Evolutionary conservation across 2,113 vertebrate species (phyloP).

Genomic region (Globicephala melas): DNA sequence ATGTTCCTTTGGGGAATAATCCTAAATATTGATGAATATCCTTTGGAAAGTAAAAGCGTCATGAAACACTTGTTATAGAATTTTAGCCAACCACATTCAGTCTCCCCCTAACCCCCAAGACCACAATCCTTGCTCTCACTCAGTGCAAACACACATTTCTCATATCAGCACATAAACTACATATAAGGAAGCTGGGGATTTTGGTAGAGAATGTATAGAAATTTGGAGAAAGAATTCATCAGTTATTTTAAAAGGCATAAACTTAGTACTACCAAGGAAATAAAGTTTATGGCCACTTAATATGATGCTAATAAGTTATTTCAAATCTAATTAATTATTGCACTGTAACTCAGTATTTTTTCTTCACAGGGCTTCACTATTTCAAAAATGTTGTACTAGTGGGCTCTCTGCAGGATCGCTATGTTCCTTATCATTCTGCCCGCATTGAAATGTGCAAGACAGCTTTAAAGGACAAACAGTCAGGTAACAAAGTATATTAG

Average conservation of each 20-base stretch:
- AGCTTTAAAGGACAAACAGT: slow-evolving; percentile 98
- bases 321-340: slow-evolving; percentile 24
- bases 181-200: neutral
- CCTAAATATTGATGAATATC: neutral
- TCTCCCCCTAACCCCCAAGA: neutral
- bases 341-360: slow-evolving; percentile 44
- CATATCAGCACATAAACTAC: neutral
- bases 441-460: slow-evolving; percentile 99
- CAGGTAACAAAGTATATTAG: slow-evolving; percentile 84
- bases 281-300: neutral
- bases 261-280: neutral
- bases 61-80: neutral
- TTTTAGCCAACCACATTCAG: neutral
- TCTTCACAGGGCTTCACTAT: slow-evolving; percentile 91
- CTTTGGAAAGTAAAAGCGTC: neutral
- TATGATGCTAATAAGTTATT: neutral
- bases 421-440: slow-evolving; percentile 98
- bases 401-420: slow-evolving; percentile 97
- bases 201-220: neutral
- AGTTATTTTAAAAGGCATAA: neutral
- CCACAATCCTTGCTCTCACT: neutral
- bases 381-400: slow-evolving; percentile 98
- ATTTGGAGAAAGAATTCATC: neutral
- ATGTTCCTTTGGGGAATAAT: neutral
- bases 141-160: neutral